phyloP scores from a whole-genome alignment of 2,888 invertebrate genomes.

The Thyatira batis region DNA sequence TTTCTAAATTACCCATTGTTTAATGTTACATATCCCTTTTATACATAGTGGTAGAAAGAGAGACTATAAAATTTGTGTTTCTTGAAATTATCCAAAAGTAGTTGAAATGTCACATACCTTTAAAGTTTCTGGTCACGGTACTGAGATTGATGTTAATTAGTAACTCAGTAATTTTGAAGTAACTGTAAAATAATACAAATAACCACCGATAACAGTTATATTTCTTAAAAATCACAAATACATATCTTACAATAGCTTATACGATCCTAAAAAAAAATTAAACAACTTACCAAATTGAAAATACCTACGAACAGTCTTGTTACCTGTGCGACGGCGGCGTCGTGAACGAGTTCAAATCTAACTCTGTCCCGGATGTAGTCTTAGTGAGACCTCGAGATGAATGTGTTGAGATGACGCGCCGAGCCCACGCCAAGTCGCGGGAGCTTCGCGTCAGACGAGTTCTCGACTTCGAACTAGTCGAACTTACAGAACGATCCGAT shows the following conservation, averaged over 20 bases:
- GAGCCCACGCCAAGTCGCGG: conserved; percentile 62
- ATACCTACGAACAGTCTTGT: conserved; percentile 26
- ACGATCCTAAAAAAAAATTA: conserved; percentile 45
- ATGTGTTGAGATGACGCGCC: conserved; percentile 51
- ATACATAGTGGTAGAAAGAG: neutral
- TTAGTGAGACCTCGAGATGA: conserved; percentile 20
- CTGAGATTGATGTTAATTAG: neutral
- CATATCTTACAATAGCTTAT: conserved; percentile 45
- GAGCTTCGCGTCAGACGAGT: conserved; percentile 43
- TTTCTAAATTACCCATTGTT: neutral
- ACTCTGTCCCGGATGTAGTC: conserved; percentile 47
- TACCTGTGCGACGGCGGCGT: conserved; percentile 50
- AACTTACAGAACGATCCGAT: conserved; percentile 43
- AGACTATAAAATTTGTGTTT: too few relatives aligned
- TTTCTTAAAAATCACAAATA: conserved; percentile 55
- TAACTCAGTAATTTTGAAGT: too few relatives aligned
- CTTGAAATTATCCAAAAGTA: too few relatives aligned
- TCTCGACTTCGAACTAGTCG: conserved; percentile 50
- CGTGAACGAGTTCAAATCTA: conserved; percentile 49
- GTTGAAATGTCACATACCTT: too few relatives aligned
- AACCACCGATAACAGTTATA: neutral
- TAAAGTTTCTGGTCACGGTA: too few relatives aligned
- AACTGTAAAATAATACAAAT: neutral
- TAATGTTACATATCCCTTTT: neutral
- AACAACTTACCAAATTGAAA: conserved; percentile 38